These are phyloP conservation scores for Rhorus exstirpatorius DNA, from an alignment of 2,888 invertebrate genomes.

Conservation along the genomic window DNA sequence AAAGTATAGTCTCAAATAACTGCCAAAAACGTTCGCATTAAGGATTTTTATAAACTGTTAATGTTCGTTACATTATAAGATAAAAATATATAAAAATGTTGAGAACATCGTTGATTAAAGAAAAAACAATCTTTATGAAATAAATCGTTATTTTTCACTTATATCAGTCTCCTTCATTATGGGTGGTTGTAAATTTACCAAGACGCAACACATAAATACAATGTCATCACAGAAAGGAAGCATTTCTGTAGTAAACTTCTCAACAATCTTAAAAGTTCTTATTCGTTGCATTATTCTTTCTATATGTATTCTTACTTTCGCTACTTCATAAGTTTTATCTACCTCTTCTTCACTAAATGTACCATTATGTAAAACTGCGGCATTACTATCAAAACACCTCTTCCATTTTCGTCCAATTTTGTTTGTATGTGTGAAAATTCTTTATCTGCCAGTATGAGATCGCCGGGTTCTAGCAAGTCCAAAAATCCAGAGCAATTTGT, in stretches of 20 bases:
- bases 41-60: conserved; percentile 16
- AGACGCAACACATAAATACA: conserved; percentile 59
- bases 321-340: conserved; percentile 49
- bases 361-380: conserved; percentile 46
- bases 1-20: neutral
- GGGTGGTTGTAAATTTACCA: conserved; percentile 58
- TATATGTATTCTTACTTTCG: conserved; percentile 49
- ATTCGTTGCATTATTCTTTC: conserved; percentile 56
- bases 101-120: conserved; percentile 13
- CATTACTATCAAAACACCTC: conserved; percentile 40
- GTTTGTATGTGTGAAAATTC: conserved; percentile 63
- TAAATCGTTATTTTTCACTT: conserved; percentile 19
- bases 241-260: conserved; percentile 49
- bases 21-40: conserved; percentile 1
- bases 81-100: conserved; percentile 11
- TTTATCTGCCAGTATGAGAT: conserved; percentile 50
- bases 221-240: conserved; percentile 46
- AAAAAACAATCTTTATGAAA: conserved; percentile 11
- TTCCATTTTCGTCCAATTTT: conserved; percentile 11
- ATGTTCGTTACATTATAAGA: conserved; percentile 16
- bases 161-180: conserved; percentile 44
- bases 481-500: conserved; percentile 45
- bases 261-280: conserved; percentile 35
- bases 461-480: conserved; percentile 52
- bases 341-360: conserved; percentile 9